These are phyloP conservation scores for Passer domesticus DNA, from an alignment of 2,113 vertebrate species.

Conservation along the genomic window DNA sequence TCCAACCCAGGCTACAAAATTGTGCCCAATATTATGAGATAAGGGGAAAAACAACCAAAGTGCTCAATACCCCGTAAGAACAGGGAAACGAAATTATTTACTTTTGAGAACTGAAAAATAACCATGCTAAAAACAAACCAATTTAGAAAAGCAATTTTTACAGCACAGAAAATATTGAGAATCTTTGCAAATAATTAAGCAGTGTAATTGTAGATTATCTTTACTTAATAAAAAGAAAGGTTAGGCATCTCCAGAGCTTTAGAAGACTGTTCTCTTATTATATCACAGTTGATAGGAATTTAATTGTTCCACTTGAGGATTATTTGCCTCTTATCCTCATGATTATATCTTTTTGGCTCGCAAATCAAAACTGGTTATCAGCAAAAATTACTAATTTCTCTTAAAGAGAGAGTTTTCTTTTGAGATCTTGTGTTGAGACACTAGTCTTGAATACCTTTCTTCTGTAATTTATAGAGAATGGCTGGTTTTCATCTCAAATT, in stretches of 20 bases:
- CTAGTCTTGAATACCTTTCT: constrained; percentile 21
- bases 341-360: constrained; percentile 25
- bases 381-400: constrained; percentile 43
- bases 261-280: constrained; percentile 13
- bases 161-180: not conserved
- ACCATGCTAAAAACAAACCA: not conserved
- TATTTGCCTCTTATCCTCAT: constrained; percentile 54
- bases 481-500: constrained; percentile 10
- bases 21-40: not conserved
- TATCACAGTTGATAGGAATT: constrained; percentile 47
- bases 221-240: constrained; percentile 55
- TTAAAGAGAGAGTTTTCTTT: constrained; percentile 18
- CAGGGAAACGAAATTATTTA: not conserved
- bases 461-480: constrained; percentile 22
- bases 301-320: constrained; percentile 56
- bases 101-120: not conserved
- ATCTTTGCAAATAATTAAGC: constrained; percentile 14
- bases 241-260: constrained; percentile 34
- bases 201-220: not conserved
- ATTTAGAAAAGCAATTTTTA: not conserved
- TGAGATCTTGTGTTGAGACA: not conserved
- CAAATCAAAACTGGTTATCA: constrained; percentile 36
- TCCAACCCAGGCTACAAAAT: not conserved
- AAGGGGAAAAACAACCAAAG: not conserved
- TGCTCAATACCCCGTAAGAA: not conserved